phyloP scores from a whole-genome alignment of 2,797 vertebrate species.

The Myotis planiceps region DNA sequence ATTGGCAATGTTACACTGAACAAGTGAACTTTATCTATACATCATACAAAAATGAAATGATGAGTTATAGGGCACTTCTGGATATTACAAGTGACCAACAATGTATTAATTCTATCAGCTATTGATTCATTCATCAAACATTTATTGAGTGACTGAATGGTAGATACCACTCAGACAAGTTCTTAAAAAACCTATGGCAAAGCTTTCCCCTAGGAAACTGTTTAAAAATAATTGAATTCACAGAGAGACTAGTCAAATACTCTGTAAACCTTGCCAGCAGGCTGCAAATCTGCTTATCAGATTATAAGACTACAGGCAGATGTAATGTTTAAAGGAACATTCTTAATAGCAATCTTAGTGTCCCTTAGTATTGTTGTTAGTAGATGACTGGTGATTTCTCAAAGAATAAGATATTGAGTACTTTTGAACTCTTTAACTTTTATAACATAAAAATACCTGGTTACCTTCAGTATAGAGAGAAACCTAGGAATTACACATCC shows the following conservation, averaged over 20 bases:
- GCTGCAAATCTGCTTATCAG: conserved; percentile 48
- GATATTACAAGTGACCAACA: not conserved
- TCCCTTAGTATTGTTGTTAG: conserved; percentile 19
- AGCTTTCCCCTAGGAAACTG: conserved; percentile 9
- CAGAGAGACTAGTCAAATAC: not conserved
- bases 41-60: not conserved
- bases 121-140: conserved; percentile 4
- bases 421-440: not conserved
- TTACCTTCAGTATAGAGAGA: not conserved
- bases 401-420: not conserved
- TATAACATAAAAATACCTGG: not conserved
- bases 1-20: not conserved
- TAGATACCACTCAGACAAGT: not conserved
- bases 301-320: conserved; percentile 30
- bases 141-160: not conserved
- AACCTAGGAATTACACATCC: not conserved
- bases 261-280: conserved; percentile 17
- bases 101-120: not conserved
- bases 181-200: conserved; percentile 13
- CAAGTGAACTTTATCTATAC: not conserved
- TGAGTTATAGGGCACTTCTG: not conserved
- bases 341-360: not conserved
- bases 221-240: conserved; percentile 47
- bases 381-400: not conserved
- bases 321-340: conserved; percentile 15